Evolutionary conservation across 2,113 vertebrate genomes (phyloP), one percentile per base, ranked within the genome.

Genomic region (Dicrurus megarhynchus): DNA sequence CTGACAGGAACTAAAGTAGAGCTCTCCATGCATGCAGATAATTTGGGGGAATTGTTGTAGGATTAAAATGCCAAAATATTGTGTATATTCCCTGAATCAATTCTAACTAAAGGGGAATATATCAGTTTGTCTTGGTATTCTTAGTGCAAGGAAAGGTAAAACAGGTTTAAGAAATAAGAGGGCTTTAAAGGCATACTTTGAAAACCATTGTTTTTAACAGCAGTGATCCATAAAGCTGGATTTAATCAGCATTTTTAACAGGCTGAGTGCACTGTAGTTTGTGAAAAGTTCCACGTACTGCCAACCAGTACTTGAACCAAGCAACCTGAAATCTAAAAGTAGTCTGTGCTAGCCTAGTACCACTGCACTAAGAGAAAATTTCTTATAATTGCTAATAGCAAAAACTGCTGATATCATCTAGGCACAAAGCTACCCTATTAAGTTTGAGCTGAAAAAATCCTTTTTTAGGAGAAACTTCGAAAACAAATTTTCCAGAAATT

Each of bases 321-420:
- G 71, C 90, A 97, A 93, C 74, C 67, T 89, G 86, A 96, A 96
- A 97, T 95, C 87, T 96, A 87, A 96, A 96, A 97, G 95, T 84
- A 86, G 75, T 83, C 85, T 86, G 47, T 89, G 74, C 77, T 57
- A 50, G 37, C 59, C 26, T 61, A 53, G 32, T 46, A 53, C 21
- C 56, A 92, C 74, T 84, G 88, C 27, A 83, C 69, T 80, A 78
- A 90, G 44, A 85, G 78, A 84, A 95, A 96, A 95, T 92, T 74
- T 95, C 89, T 91, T 93, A 74, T 86, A 97, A 87, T 88, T 80
- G 33, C 18, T 91, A 88, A 85, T 67, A 74, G 57, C 20, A 57
- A 90, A 94, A 87, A 80, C 67, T 65, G 63, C 27, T 59, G 50
- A 35, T 83, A 80, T 26, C 3, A 6, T 73, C 50, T 63, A 69